Base-by-base conservation (phyloP, 2,888 invertebrate species). In the Tetheella fluctuosa region DNA sequence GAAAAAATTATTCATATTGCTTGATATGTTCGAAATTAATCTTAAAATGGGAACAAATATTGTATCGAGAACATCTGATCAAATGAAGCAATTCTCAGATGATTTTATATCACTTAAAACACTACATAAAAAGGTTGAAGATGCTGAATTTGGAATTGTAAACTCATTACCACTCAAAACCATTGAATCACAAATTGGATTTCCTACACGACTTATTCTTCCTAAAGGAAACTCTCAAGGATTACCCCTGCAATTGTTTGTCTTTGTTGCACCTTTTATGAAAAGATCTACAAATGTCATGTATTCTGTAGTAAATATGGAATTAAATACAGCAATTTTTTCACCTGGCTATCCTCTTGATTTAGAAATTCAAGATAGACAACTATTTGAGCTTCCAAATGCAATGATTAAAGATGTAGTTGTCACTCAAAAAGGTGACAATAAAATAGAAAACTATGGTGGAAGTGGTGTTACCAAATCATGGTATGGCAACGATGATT, bases 261-360 rank as follows among this genome's bases (percentile, higher is more conserved):
- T 95, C 63, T 94, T 95, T 72, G 87, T 96, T 57, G 94, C 94
- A 53, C 95, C 95, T 56, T 92, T 73, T 69, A 74, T 93, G 68
- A 84, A 92, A 79, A 71, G 81, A 48, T 69, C 74, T 63, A 30
- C 78, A 10, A 70, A 70, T 52, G 78, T 85, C 23, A 52, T 73
- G n/a, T 71, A 84, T 90, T 67, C 95, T 93, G 75, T 85, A 80
- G 62, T 71, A 62, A 85, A 64, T 59, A 71, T 76, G 42, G 77
- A 94, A 88, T 77, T 94, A n/a, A 92, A 91, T 69, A 71, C 77
- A 13, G 86, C 83, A 20, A 76, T 84, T 59, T 68, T 88, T 59
- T 94, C 81, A 84, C 96, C 73, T 71, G 95, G 95, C n/a, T 97
- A 95, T 93, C 97, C 97, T 39, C 94, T 97, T 79, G 96, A 97